Percentiles rank a stretch among this genome's conserved stretches.
Evolutionary conservation across 2,888 invertebrate species (phyloP).

Genomic region (Apomyelois bistriatella): DNA sequence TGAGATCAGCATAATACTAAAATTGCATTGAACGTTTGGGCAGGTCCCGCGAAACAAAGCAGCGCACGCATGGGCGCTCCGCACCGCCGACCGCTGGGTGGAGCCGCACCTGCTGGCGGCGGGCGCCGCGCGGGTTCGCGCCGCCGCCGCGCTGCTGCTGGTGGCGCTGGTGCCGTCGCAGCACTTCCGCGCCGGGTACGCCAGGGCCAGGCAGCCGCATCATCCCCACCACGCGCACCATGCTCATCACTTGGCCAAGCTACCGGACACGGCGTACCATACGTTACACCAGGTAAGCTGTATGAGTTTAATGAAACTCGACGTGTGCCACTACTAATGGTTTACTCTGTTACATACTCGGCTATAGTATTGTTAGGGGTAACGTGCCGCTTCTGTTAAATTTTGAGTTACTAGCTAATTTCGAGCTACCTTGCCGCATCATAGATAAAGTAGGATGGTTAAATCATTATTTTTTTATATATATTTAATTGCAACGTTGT

Average conservation of each 20-base stretch:
- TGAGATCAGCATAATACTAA: no score
- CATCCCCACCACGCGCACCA: constrained; percentile 35
- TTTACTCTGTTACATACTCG: no score
- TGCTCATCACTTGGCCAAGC: constrained; percentile 48
- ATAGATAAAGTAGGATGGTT: no score
- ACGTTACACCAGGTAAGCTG: constrained; percentile 74
- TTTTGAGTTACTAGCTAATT: no score
- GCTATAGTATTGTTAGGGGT: no score
- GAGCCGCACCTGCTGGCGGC: constrained; percentile 93
- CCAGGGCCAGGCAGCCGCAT: constrained; percentile 79
- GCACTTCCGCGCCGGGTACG: constrained; percentile 93
- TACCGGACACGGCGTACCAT: constrained; percentile 74
- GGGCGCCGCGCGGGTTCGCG: constrained; percentile 89
- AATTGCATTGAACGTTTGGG: not conserved
- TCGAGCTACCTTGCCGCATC: no score
- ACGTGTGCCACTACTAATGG: no score
- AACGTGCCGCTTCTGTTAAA: no score
- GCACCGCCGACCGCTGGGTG: constrained; percentile 94
- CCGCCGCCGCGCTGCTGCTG: constrained; percentile 92
- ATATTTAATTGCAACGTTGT: no score
- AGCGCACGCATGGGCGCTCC: constrained; percentile 95
- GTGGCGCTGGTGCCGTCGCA: constrained; percentile 95
- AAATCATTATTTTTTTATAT: no score
- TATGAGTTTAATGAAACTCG: no score
- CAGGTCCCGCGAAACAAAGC: constrained; percentile 91